phyloP scores from a whole-genome alignment of 1,140 invertebrate genomes.

The Camponotus floridanus region DNA sequence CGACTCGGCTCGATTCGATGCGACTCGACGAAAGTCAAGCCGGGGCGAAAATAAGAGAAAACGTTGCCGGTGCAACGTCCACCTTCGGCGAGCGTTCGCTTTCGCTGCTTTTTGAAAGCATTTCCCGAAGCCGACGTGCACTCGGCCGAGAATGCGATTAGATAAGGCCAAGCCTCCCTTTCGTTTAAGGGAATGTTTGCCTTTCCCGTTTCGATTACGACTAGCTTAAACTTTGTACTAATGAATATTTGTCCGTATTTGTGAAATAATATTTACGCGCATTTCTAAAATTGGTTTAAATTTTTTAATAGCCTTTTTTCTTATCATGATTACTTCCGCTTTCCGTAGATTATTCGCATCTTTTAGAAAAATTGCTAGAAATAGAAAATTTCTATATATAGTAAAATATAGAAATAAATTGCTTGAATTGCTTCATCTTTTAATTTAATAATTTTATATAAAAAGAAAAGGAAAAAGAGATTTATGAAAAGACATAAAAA shows the following conservation, averaged over 20 bases:
- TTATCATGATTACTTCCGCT: too few relatives aligned
- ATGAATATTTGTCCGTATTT: not conserved
- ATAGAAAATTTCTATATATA: too few relatives aligned
- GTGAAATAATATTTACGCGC: not conserved
- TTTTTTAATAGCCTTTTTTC: too few relatives aligned
- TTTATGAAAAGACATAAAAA: too few relatives aligned
- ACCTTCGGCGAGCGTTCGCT: constrained; percentile 7
- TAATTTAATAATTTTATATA: too few relatives aligned
- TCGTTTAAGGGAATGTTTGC: not conserved
- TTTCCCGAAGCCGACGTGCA: not conserved
- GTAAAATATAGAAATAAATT: too few relatives aligned
- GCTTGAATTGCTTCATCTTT: too few relatives aligned
- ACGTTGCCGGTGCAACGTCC: constrained; percentile 24
- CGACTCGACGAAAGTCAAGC: constrained; percentile 28
- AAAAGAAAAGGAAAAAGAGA: too few relatives aligned
- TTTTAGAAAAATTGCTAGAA: too few relatives aligned
- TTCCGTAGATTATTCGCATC: too few relatives aligned
- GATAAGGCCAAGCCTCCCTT: not conserved
- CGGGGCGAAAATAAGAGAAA: constrained; percentile 29
- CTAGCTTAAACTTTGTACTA: not conserved
- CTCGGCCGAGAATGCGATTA: constrained; percentile 18
- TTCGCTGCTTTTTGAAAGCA: constrained; percentile 40
- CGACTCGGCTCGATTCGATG: constrained; percentile 10
- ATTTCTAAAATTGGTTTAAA: too few relatives aligned
- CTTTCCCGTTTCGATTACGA: not conserved